phyloP scores from a whole-genome alignment of 2,797 vertebrate genomes.

The Pseudochromis fuscus region DNA sequence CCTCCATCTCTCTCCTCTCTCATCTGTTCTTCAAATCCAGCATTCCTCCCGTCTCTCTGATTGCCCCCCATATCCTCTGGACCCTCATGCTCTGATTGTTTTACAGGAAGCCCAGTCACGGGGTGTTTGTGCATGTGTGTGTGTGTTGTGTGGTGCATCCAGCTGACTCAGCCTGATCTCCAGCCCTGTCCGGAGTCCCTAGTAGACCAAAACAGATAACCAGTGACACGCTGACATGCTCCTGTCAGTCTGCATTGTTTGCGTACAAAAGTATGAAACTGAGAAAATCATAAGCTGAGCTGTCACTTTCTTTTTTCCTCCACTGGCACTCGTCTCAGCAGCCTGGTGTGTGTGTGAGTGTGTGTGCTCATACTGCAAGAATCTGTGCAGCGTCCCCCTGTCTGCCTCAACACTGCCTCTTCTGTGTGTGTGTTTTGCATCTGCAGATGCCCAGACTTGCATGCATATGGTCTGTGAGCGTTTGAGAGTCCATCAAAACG shows the following conservation, averaged over 20 bases:
- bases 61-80: conserved; percentile 52
- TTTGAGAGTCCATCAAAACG: neutral
- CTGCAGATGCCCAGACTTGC: conserved; percentile 32
- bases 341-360: conserved; percentile 17
- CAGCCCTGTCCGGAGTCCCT: conserved; percentile 76
- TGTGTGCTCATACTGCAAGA: conserved; percentile 17
- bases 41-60: conserved; percentile 46
- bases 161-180: conserved; percentile 80
- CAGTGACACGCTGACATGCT: conserved; percentile 58
- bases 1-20: conserved; percentile 50
- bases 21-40: conserved; percentile 52
- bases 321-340: conserved; percentile 18
- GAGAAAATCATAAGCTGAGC: conserved; percentile 1
- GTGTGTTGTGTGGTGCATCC: conserved; percentile 45
- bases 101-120: conserved; percentile 76
- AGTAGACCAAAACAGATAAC: conserved; percentile 65
- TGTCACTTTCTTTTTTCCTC: conserved; percentile 25
- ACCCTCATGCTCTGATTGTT: conserved; percentile 75
- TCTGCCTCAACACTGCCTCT: conserved; percentile 29
- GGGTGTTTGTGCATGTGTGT: conserved; percentile 58
- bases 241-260: conserved; percentile 43
- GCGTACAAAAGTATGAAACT: conserved; percentile 9
- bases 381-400: conserved; percentile 12
- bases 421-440: conserved; percentile 35
- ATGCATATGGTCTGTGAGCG: neutral